A percentile compares a stretch with the other conserved stretches of the same genome.
Conservation (phyloP, 2,113 vertebrate species). For the Hystrix cristata region DNA sequence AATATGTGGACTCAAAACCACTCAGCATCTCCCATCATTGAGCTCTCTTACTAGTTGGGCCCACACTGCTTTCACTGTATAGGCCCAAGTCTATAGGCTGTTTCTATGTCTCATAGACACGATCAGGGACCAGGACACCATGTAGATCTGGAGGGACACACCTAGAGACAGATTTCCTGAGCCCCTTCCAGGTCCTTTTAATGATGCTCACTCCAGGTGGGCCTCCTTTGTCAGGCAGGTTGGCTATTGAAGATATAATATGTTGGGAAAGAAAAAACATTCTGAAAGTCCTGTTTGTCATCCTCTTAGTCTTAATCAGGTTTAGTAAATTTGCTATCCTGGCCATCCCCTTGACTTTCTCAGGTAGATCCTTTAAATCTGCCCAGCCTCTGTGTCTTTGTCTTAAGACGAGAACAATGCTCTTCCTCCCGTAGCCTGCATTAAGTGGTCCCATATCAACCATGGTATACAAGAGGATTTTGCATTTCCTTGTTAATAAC, state of each 20-base stretch:
- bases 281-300: not conserved
- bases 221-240: not conserved
- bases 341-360: not conserved
- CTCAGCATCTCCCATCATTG: not conserved
- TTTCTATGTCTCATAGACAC: not conserved
- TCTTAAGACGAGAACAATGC: not conserved
- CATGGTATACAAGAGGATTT: not conserved
- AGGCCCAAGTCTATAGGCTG: not conserved
- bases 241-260: not conserved
- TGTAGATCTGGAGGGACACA: not conserved
- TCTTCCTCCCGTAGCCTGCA: not conserved
- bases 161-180: slow-evolving; percentile 20
- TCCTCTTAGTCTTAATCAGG: not conserved
- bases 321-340: slow-evolving; percentile 55
- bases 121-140: not conserved
- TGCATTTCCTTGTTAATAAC: slow-evolving; percentile 46
- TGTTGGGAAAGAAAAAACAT: slow-evolving; percentile 38
- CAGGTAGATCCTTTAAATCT: not conserved
- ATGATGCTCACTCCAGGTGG: not conserved
- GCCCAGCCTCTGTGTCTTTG: not conserved
- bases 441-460: slow-evolving; percentile 1
- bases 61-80: not conserved
- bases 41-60: not conserved
- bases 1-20: not conserved
- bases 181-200: not conserved